These are phyloP conservation scores for Cylas formicarius DNA, from an alignment of 1,140 invertebrate species.

Conservation along the genomic window DNA sequence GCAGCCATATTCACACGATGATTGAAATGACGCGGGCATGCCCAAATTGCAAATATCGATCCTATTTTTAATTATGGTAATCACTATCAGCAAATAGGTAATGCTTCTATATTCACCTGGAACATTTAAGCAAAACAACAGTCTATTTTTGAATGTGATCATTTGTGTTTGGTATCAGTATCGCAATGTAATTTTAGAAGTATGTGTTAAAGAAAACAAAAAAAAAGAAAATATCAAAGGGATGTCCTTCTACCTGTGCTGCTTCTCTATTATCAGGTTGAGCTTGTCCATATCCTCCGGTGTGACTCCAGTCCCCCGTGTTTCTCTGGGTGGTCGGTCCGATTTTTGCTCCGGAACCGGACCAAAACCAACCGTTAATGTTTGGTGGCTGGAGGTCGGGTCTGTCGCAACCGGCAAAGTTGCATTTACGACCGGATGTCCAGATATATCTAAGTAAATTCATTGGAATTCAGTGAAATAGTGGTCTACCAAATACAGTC, in stretches of 20 bases:
- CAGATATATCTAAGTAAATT: slow-evolving; percentile 62
- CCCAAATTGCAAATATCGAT: no score
- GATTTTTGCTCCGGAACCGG: slow-evolving; percentile 81
- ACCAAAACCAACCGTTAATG: slow-evolving; percentile 91
- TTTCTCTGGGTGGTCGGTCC: slow-evolving; percentile 80
- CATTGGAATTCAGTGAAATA: slow-evolving; percentile 24
- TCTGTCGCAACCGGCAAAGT: slow-evolving; percentile 84
- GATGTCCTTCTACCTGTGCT: slow-evolving; percentile 56
- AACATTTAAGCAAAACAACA: no score
- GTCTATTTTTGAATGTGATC: no score
- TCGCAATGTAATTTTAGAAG: neutral
- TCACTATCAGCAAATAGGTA: no score
- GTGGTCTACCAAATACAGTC: neutral
- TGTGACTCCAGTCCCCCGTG: slow-evolving; percentile 80
- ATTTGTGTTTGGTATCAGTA: no score
- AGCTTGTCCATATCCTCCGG: slow-evolving; percentile 74
- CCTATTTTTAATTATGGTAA: no score
- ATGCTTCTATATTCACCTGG: no score
- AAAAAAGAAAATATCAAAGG: neutral
- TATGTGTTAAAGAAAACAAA: neutral
- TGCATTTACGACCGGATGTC: slow-evolving; percentile 87
- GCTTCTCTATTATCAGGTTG: slow-evolving; percentile 88
- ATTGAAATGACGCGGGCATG: no score
- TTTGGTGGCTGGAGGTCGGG: slow-evolving; percentile 80
- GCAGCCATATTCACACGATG: no score